Conservation (phyloP, 2,888 invertebrate species). For the Drosophila bunnanda region DNA sequence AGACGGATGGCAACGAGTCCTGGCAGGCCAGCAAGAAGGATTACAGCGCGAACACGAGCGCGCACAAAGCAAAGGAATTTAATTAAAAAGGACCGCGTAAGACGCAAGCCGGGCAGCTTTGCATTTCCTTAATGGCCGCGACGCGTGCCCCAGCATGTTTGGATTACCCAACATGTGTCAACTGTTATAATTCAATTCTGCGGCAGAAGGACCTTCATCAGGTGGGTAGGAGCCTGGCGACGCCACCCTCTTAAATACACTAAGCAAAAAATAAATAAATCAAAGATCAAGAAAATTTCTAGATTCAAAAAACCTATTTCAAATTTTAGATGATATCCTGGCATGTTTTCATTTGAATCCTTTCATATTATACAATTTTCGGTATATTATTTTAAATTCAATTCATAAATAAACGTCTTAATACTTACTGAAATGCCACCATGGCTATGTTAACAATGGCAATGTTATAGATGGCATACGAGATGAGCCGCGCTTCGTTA, state of each 20-base stretch:
- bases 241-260: constrained; percentile 70
- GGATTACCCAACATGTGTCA: constrained; percentile 57
- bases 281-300: neutral
- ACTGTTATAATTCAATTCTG: constrained; percentile 53
- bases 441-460: constrained; percentile 96
- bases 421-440: constrained; percentile 95
- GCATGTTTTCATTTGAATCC: no score
- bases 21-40: constrained; percentile 64
- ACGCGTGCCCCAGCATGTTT: constrained; percentile 43
- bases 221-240: neutral
- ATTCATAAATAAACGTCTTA: no score
- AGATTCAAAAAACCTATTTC: no score
- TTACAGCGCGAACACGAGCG: constrained; percentile 63
- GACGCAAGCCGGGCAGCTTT: constrained; percentile 22
- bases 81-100: constrained; percentile 66
- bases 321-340: neutral
- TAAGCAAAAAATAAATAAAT: neutral
- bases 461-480: constrained; percentile 97
- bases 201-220: constrained; percentile 8
- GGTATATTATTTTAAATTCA: neutral
- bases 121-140: constrained; percentile 35
- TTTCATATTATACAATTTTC: no score
- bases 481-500: constrained; percentile 96
- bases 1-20: constrained; percentile 26
- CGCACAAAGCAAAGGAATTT: constrained; percentile 70